Evolutionary conservation across 2,113 vertebrate genomes (phyloP).

Genomic region (Pungitius pungitius): DNA sequence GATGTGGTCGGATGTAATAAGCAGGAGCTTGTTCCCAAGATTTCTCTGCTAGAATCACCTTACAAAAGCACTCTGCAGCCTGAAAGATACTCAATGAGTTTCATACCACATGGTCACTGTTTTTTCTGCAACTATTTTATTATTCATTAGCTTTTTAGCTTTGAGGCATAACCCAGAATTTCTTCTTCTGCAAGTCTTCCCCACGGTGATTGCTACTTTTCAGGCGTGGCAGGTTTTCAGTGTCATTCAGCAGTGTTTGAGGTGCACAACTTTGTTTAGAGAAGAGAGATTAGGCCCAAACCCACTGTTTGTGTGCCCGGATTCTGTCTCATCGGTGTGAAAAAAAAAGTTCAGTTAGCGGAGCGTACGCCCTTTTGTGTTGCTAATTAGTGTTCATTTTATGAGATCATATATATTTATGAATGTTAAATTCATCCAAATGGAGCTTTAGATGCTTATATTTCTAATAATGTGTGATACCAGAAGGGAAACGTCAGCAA

Average conservation of each 20-base stretch:
- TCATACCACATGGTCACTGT: conserved; percentile 48
- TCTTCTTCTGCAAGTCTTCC: not conserved
- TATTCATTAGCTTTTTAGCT: conserved; percentile 22
- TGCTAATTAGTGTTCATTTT: not conserved
- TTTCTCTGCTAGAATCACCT: conserved; percentile 62
- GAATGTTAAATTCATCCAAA: not conserved
- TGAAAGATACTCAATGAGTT: conserved; percentile 55
- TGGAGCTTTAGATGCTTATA: not conserved
- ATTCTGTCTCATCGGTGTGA: conserved; percentile 42
- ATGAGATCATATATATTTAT: not conserved
- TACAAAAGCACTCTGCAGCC: conserved; percentile 34
- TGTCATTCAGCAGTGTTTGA: conserved; percentile 33
- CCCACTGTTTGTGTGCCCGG: conserved; percentile 38
- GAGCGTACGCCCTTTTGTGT: not conserved
- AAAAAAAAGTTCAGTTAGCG: not conserved
- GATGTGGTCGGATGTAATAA: conserved; percentile 70
- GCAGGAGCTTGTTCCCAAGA: conserved; percentile 60
- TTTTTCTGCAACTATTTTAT: conserved; percentile 36
- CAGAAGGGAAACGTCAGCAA: not conserved
- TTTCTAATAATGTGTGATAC: not conserved
- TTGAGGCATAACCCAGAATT: conserved; percentile 33
- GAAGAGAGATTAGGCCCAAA: conserved; percentile 40
- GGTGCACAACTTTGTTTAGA: conserved; percentile 33
- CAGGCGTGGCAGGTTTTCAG: conserved; percentile 25
- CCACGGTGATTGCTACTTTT: conserved; percentile 1